Conservation (phyloP, 2,113 vertebrate species). For the Pomatorhinus ruficollis region DNA sequence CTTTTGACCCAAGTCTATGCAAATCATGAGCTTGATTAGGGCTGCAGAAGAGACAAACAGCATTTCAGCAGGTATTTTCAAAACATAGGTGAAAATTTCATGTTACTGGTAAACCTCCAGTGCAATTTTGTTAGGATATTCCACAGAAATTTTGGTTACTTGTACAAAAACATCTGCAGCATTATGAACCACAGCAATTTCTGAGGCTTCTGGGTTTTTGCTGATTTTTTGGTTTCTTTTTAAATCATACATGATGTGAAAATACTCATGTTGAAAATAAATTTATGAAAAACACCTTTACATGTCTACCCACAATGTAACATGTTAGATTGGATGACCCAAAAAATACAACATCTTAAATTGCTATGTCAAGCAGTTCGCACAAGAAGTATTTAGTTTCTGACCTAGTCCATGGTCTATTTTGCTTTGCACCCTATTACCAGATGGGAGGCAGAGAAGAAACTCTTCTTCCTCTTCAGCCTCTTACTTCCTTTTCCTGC, state of each 20-base stretch:
- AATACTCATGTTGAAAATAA: neutral
- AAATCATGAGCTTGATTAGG: neutral
- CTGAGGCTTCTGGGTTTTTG: neutral
- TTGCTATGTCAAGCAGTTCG: neutral
- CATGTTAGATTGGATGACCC: neutral
- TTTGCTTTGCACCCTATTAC: neutral
- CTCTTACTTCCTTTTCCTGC: neutral
- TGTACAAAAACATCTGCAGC: neutral
- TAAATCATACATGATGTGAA: neutral
- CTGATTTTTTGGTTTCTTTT: neutral
- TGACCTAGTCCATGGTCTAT: neutral
- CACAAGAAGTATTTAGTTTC: fast-evolving
- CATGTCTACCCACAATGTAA: neutral
- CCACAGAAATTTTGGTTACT: neutral
- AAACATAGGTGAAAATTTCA: neutral
- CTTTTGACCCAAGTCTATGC: neutral
- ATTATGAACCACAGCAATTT: neutral
- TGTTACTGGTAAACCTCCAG: neutral
- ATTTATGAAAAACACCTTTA: neutral
- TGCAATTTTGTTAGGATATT: neutral
- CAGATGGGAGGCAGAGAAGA: neutral
- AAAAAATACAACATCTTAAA: neutral
- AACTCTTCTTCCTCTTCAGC: neutral
- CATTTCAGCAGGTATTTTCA: neutral
- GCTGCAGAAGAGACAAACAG: neutral